These are phyloP conservation scores for Neostethus bicornis DNA, from an alignment of 2,797 vertebrate genomes.

Conservation along the genomic window DNA sequence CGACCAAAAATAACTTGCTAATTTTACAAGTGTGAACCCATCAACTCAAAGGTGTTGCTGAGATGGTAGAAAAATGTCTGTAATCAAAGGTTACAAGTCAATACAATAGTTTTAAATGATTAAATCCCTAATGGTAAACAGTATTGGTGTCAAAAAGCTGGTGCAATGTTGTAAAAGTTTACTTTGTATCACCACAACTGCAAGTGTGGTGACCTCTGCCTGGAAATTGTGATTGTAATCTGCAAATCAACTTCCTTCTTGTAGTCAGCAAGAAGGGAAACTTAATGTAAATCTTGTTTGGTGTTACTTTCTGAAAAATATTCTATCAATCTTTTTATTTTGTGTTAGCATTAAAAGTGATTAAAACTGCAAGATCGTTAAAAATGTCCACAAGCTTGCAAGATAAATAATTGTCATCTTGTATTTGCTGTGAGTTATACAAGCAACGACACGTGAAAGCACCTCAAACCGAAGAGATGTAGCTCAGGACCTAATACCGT, in stretches of 20 bases:
- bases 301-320: neutral
- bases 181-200: neutral
- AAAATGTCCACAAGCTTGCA: too few species aligned
- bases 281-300: neutral
- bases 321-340: neutral
- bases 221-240: neutral
- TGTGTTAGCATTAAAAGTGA: neutral
- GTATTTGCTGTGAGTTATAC: constrained; percentile 1
- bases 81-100: too few species aligned
- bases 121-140: too few species aligned
- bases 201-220: neutral
- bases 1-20: neutral
- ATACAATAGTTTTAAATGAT: too few species aligned
- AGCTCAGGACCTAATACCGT: neutral
- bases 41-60: neutral
- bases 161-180: neutral
- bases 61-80: too few species aligned
- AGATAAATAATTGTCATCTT: neutral
- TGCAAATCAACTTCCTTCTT: neutral
- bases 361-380: too few species aligned
- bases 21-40: neutral
- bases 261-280: neutral
- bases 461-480: too few species aligned
- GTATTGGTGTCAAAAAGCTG: too few species aligned
- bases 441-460: too few species aligned